These are phyloP conservation scores for Coracopsis vasa DNA, from an alignment of 2,113 vertebrate species.

Conservation along the genomic window DNA sequence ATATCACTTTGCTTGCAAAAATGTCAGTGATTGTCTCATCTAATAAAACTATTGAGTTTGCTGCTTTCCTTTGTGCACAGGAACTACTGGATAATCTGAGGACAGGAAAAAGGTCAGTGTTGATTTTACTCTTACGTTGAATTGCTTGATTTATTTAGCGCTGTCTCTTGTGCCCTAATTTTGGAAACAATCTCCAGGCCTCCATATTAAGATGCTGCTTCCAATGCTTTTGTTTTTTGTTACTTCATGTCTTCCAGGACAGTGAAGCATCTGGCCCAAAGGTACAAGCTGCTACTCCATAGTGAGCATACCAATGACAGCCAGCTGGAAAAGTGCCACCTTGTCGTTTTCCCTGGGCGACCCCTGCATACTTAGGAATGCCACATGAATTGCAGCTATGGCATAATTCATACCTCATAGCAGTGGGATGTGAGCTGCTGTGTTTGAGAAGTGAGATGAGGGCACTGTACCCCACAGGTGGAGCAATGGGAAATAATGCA, in stretches of 20 bases:
- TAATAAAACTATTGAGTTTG: neutral
- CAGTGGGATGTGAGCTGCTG: neutral
- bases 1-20: neutral
- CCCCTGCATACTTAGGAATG: slow-evolving; percentile 9
- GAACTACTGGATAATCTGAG: neutral
- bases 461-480: neutral
- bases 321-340: slow-evolving; percentile 25
- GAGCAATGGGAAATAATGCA: neutral
- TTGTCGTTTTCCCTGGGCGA: neutral
- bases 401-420: neutral
- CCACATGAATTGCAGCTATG: neutral
- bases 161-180: neutral
- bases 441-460: neutral
- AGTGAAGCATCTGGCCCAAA: neutral
- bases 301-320: neutral
- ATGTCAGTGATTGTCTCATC: neutral
- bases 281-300: neutral
- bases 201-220: neutral
- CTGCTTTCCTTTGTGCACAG: neutral
- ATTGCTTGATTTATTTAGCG: neutral
- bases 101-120: neutral
- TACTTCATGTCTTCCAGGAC: neutral
- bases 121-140: neutral
- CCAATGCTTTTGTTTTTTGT: neutral
- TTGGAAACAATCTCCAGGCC: neutral